Conservation (phyloP, 37 sponge, comb jelly and placozoan species). For the Lycopodina hypogea region DNA sequence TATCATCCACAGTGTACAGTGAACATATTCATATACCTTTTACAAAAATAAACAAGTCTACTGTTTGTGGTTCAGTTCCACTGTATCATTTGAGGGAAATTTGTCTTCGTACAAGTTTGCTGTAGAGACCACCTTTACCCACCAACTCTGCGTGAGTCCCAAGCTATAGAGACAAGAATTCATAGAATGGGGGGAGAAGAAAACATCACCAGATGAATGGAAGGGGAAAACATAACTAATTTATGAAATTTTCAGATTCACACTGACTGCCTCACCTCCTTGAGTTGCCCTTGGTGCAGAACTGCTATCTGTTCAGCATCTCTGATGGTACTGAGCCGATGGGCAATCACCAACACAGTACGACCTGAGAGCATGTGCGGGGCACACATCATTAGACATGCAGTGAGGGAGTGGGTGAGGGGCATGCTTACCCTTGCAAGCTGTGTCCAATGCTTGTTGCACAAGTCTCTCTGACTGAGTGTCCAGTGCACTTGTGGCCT, state of each 20-base stretch:
- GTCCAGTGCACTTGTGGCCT: conserved; percentile 93
- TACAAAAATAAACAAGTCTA: no score
- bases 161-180: conserved; percentile 18
- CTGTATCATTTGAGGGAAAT: conserved; percentile 33
- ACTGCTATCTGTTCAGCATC: conserved; percentile 84
- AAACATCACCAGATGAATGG: background rate
- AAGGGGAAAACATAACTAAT: no score
- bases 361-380: conserved; percentile 56
- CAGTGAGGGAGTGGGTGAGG: background rate
- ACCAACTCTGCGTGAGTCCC: conserved; percentile 70
- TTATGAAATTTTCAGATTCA: background rate
- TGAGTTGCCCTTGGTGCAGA: conserved; percentile 58
- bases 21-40: no score
- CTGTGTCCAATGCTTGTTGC: conserved; percentile 76
- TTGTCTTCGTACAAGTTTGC: conserved; percentile 72
- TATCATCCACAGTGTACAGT: no score
- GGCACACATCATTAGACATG: background rate
- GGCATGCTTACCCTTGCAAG: conserved; percentile 45
- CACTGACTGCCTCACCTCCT: conserved; percentile 66
- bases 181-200: background rate
- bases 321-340: conserved; percentile 86
- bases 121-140: conserved; percentile 58
- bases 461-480: conserved; percentile 81
- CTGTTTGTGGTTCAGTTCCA: no score
- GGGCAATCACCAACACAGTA: conserved; percentile 92